Base-by-base conservation (phyloP, 2,888 invertebrate genomes). In the Endotricha flammealis region DNA sequence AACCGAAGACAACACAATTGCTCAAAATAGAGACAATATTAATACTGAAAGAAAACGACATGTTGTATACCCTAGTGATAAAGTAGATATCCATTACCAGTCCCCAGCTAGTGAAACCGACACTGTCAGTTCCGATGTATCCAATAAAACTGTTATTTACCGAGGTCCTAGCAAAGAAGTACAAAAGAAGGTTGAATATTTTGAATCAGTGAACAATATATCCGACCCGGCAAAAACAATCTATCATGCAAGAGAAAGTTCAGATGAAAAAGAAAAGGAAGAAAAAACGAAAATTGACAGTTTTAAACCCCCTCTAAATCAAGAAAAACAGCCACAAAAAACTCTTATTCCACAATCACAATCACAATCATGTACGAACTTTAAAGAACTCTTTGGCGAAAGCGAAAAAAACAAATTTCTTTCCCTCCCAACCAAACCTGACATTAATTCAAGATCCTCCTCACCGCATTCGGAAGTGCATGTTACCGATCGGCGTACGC, bases 371-470 rank as follows among this genome's bases (percentile, higher is more conserved):
- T 91, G 90, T 58, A 88, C 94, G 17, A 91, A 94, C 71, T 77
- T 95, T 37, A 93, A 93, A 59, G 95, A 95, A 50, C 78, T 94
- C n/a, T 95, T 93, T 59, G 95, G 95, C 0, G 95, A 95, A 67
- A 89, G 87, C 13, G 89, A 90, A 46, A 83, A 86, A 54, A 87
- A 87, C 46, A 90, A 88, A 57, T 91, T 88, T 66, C 69, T 88
- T 20, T 89, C 89, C 3, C 67, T 89, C 36, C 89, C 90, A 23
- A 66, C 58, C 25, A 80, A 81, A 54, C 64, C 76, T 48, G 77
- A 76, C 60, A 61, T 73, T 62, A 61, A 67, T 70, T 80, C 80
- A 56, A 75, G 80, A 74, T 88, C 88, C 60, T 81, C 78, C 49
- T 89, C 87, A 55, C 87, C 87, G 53, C 87, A 78, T 53, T 89